Evolutionary conservation across 64 coral and sea anemone species (phyloP).

Genomic region (Anthopleura sola): DNA sequence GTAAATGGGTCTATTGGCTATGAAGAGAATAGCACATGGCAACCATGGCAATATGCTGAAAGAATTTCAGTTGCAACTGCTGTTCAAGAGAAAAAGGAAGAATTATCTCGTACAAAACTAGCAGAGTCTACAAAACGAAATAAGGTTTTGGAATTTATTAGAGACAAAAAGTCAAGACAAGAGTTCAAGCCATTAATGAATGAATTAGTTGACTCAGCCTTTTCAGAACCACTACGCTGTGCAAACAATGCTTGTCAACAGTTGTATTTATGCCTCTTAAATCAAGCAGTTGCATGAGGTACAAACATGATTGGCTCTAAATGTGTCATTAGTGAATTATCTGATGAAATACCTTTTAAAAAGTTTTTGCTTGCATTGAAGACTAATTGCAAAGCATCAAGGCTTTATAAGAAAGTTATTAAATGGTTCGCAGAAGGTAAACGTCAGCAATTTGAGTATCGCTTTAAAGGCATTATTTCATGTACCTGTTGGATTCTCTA

Average conservation of each 20-base stretch:
- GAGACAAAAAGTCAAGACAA: slow-evolving; percentile 40
- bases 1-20: slow-evolving; percentile 56
- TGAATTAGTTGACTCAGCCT: slow-evolving; percentile 41
- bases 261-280: slow-evolving; percentile 13
- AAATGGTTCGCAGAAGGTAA: slow-evolving; percentile 30
- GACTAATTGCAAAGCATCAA: slow-evolving; percentile 18
- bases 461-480: slow-evolving; percentile 46
- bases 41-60: slow-evolving; percentile 73
- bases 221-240: slow-evolving; percentile 47
- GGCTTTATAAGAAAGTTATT: slow-evolving; percentile 34
- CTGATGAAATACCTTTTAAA: slow-evolving; percentile 21
- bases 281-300: slow-evolving; percentile 34
- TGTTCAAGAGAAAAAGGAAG: background rate
- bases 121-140: slow-evolving; percentile 60
- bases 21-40: slow-evolving; percentile 53
- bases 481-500: slow-evolving; percentile 39
- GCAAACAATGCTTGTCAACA: slow-evolving; percentile 55
- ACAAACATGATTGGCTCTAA: background rate
- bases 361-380: slow-evolving; percentile 32
- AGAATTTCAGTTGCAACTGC: slow-evolving; percentile 46
- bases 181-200: slow-evolving; percentile 45
- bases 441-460: slow-evolving; percentile 39
- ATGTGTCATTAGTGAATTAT: slow-evolving; percentile 1
- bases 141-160: slow-evolving; percentile 48
- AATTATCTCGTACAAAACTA: background rate